Conservation (phyloP, 2,113 vertebrate species). For the Oxyruncus cristatus region DNA sequence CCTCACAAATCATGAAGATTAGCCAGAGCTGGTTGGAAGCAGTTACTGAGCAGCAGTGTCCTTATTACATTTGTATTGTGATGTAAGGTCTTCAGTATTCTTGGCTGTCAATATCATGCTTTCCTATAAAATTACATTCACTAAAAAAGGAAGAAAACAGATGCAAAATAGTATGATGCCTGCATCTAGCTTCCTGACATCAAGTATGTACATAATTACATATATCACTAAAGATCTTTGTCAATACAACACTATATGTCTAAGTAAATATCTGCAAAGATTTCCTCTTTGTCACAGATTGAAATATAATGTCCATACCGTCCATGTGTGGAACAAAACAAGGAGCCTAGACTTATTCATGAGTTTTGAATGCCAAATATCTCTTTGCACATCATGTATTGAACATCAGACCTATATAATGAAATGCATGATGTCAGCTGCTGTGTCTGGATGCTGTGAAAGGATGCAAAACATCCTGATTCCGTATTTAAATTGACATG, state of each 20-base stretch:
- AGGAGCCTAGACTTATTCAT: background rate
- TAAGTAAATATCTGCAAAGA: background rate
- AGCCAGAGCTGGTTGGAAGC: background rate
- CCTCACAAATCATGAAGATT: background rate
- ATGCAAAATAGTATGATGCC: background rate
- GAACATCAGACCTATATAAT: constrained; percentile 37
- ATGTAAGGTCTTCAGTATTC: background rate
- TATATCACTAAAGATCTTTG: background rate
- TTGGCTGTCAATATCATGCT: background rate
- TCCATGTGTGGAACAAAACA: background rate
- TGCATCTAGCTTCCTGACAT: background rate
- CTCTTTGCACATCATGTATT: background rate
- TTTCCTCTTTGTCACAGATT: background rate
- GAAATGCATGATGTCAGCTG: constrained; percentile 56
- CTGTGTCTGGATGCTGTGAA: constrained; percentile 29
- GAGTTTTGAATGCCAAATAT: constrained; percentile 3
- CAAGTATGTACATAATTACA: background rate
- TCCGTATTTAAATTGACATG: constrained; percentile 56
- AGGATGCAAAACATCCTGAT: constrained; percentile 20
- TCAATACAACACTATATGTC: background rate
- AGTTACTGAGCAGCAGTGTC: background rate
- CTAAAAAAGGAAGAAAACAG: background rate
- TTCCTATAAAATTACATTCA: background rate
- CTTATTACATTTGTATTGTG: background rate
- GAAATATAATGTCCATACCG: background rate